Evolutionary conservation across 2,113 vertebrate genomes (phyloP), one percentile per base, ranked within the genome.

Genomic region (Percina caprodes): DNA sequence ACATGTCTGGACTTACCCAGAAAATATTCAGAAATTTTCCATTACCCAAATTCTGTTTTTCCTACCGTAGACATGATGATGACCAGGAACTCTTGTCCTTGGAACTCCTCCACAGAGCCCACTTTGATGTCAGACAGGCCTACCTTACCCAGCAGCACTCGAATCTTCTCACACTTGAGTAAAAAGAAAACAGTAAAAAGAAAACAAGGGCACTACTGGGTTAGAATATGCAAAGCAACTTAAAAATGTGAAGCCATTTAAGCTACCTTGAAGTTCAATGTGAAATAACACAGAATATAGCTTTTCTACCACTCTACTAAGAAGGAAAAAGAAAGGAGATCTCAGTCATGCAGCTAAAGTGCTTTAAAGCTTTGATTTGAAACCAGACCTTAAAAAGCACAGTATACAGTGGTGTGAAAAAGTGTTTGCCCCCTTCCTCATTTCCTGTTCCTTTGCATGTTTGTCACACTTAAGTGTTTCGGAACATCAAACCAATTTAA

Each of bases 31-130:
- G 33, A 54, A 21, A 55, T 68, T 55, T 19, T n/a, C 10, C 2
- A 18, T 51, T 14, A 56, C 8, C 4, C 2, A 74, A 21, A 35
- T 6, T 33, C 55, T 26, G 39, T 35, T 58, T 23, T 51, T 42
- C 91, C 30, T 95, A 99, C 98, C 14, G 96, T 96, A 19, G 97
- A 99, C 59, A 99, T 60, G 90, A 99, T 94, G 89, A 98, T 95
- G 73, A 95, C 96, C 77, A 94, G 82, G 67, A 94, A 96, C 74
- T 99, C 98, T 67, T 97, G 98, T 5, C 98, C 98, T 88, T 99
- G 98, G 83, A 99, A 99, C 89, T 99, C 97, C 89, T 99, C 98
- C 14, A 99, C 98, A 0, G 98, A 98, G n/a, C 98, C 98, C 71
- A 99, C 97, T 88, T 98, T 99, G 73, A 99, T 93, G 62, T 97